phyloP scores from a whole-genome alignment of 2,888 invertebrate genomes.

The Neoascia interrupta region DNA sequence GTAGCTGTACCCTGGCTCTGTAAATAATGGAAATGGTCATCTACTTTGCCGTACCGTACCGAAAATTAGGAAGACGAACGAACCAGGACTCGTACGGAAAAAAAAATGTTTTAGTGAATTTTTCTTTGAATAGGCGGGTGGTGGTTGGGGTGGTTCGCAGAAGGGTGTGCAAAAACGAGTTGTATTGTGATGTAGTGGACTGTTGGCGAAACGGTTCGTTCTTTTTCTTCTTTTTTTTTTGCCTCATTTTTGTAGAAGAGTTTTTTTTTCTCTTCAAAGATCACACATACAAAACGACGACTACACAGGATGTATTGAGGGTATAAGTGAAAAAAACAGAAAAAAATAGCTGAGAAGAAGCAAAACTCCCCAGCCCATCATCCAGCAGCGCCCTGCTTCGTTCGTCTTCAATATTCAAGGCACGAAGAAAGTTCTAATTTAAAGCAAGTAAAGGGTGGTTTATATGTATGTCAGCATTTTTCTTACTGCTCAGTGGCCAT shows the following conservation, averaged over 20 bases:
- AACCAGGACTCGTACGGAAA: conserved; percentile 36
- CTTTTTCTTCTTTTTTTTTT: conserved; percentile 19
- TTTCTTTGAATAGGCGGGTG: conserved; percentile 32
- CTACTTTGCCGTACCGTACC: conserved; percentile 64
- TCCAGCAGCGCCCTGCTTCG: no score
- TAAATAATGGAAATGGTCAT: conserved; percentile 70
- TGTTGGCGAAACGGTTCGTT: conserved; percentile 52
- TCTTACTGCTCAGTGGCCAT: conserved; percentile 69
- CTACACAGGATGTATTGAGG: conserved; percentile 60
- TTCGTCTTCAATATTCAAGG: conserved; percentile 79
- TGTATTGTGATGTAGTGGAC: conserved; percentile 70
- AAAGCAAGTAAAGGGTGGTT: conserved; percentile 74
- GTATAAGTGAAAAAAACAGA: conserved; percentile 62
- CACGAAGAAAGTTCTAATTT: conserved; percentile 80
- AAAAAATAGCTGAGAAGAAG: conserved; percentile 52
- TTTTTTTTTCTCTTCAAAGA: conserved; percentile 55
- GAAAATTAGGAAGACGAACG: conserved; percentile 68
- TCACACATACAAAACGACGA: conserved; percentile 66
- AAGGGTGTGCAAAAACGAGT: conserved; percentile 70
- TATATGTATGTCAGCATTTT: conserved; percentile 70
- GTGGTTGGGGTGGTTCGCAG: conserved; percentile 30
- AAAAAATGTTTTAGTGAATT: conserved; percentile 42
- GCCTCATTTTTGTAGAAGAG: conserved; percentile 42
- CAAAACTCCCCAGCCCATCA: conserved; percentile 73
- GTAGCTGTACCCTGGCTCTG: conserved; percentile 69